phyloP scores from a whole-genome alignment of 1,140 invertebrate species.

The Danaus melanippus region DNA sequence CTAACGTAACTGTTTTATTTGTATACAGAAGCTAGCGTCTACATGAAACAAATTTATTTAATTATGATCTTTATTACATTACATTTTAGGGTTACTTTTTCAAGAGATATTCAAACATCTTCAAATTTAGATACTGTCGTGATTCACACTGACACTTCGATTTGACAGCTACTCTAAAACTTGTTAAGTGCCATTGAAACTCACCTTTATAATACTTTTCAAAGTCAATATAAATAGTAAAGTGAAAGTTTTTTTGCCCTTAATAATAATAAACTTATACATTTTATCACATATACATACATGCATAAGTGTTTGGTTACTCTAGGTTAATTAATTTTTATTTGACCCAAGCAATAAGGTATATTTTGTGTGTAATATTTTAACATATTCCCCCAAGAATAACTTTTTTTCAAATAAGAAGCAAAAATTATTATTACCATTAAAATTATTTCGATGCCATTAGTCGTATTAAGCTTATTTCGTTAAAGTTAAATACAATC shows the following conservation, averaged over 20 bases:
- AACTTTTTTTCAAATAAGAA: too few relatives aligned
- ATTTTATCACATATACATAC: too few relatives aligned
- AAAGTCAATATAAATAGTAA: conserved; percentile 28
- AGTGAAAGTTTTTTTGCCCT: conserved; percentile 9
- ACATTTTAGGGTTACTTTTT: conserved; percentile 3
- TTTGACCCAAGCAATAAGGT: too few relatives aligned
- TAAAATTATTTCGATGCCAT: too few relatives aligned
- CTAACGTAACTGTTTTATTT: conserved; percentile 48
- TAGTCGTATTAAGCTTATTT: too few relatives aligned
- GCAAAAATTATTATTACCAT: too few relatives aligned
- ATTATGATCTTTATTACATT: conserved; percentile 4
- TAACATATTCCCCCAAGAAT: too few relatives aligned
- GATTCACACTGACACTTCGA: conserved; percentile 40
- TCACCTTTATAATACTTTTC: conserved; percentile 54
- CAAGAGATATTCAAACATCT: conserved; percentile 46
- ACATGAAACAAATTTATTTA: background rate
- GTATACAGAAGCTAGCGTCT: conserved; percentile 26
- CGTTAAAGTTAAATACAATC: too few relatives aligned
- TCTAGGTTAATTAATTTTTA: too few relatives aligned
- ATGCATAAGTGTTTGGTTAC: too few relatives aligned
- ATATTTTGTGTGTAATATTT: too few relatives aligned
- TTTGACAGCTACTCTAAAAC: conserved; percentile 47
- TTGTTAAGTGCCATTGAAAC: conserved; percentile 46
- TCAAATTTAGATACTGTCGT: conserved; percentile 48
- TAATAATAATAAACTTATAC: conserved; percentile 5